Evolutionary conservation across 2,113 vertebrate genomes (phyloP).

Genomic region (Brachirus orientalis): DNA sequence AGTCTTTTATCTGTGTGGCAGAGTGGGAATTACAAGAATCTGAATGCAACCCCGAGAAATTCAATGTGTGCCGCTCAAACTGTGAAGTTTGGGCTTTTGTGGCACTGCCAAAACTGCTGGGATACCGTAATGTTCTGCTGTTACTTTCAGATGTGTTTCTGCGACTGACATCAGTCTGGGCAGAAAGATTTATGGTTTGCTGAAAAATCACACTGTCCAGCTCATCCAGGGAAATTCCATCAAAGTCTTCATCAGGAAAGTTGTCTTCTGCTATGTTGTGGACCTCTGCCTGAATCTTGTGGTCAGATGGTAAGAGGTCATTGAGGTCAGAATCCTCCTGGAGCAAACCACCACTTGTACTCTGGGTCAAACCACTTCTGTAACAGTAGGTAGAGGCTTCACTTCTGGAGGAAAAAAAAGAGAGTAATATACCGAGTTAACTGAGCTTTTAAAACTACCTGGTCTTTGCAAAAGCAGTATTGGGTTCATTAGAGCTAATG

Average conservation of each 20-base stretch:
- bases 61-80: slow-evolving; percentile 2
- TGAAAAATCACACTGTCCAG: slow-evolving; percentile 81
- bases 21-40: slow-evolving; percentile 23
- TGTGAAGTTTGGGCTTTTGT: slow-evolving; percentile 14
- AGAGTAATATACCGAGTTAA: not conserved
- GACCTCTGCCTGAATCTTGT: slow-evolving; percentile 17
- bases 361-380: slow-evolving; percentile 26
- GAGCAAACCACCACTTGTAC: slow-evolving; percentile 27
- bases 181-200: slow-evolving; percentile 55
- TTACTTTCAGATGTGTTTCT: slow-evolving; percentile 16
- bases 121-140: slow-evolving; percentile 24
- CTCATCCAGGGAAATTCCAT: slow-evolving; percentile 86
- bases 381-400: slow-evolving; percentile 5
- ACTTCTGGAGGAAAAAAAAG: slow-evolving; percentile 44
- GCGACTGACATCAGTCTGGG: slow-evolving; percentile 17
- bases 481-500: too few relatives aligned
- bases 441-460: slow-evolving; percentile 5
- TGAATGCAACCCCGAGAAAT: slow-evolving; percentile 2
- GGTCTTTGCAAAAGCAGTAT: too few relatives aligned
- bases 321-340: slow-evolving; percentile 11
- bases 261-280: slow-evolving; percentile 42
- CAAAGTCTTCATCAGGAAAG: slow-evolving; percentile 83
- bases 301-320: not conserved
- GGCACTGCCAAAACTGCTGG: not conserved
- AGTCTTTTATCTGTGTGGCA: slow-evolving; percentile 26